phyloP scores from a whole-genome alignment of 2,888 invertebrate genomes.

The Megaustenia siamemsis region DNA sequence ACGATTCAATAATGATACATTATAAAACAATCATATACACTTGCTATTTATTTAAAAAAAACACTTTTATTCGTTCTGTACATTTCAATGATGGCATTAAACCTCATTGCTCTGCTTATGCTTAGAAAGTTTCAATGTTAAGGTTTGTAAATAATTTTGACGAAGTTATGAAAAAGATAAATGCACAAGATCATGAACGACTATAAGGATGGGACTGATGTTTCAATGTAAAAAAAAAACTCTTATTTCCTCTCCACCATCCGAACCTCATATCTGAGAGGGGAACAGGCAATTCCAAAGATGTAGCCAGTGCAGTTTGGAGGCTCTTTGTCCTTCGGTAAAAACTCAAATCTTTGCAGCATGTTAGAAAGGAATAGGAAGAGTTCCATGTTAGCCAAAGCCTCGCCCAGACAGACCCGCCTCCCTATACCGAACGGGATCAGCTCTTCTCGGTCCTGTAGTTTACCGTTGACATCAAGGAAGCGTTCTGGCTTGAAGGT shows the following conservation, averaged over 20 bases:
- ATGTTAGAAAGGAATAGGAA: slow-evolving; percentile 41
- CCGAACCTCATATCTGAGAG: slow-evolving; percentile 10
- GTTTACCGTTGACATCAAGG: slow-evolving; percentile 58
- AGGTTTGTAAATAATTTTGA: too few relatives aligned
- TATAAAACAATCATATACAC: too few relatives aligned
- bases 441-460: slow-evolving; percentile 50
- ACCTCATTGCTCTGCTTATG: too few relatives aligned
- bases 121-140: too few relatives aligned
- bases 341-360: slow-evolving; percentile 41
- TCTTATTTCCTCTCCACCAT: background rate
- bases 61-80: too few relatives aligned
- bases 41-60: too few relatives aligned
- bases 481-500: slow-evolving; percentile 69
- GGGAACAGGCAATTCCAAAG: slow-evolving; percentile 18
- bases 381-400: slow-evolving; percentile 38
- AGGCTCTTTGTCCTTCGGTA: slow-evolving; percentile 20
- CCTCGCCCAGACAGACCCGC: background rate
- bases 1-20: too few relatives aligned
- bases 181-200: too few relatives aligned
- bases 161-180: too few relatives aligned
- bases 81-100: too few relatives aligned
- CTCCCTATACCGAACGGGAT: slow-evolving; percentile 56
- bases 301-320: slow-evolving; percentile 12
- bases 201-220: too few relatives aligned
- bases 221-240: too few relatives aligned